Base-by-base conservation (phyloP, 2,113 vertebrate genomes). In the Cricetomys ansorgei region DNA sequence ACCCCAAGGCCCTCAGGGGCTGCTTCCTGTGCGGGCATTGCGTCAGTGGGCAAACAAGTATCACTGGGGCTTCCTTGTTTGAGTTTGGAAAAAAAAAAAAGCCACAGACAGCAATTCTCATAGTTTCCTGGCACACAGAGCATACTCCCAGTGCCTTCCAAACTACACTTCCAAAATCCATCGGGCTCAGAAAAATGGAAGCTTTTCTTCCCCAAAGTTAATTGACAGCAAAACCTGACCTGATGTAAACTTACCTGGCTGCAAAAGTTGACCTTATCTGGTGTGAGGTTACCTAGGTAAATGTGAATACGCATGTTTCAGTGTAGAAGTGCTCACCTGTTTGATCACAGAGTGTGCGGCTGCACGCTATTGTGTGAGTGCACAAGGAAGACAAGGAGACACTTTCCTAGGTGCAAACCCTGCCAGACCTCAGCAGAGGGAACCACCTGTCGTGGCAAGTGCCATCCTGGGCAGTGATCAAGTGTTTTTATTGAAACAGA, bases 111-210 rank as follows among this genome's bases (percentile, higher is more conserved):
- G 27, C 0, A 45, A 23, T 69, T 64, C 69, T 57, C 88, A 69
- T 55, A 57, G 53, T 84, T 84, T 88, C 85, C 55, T 92, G 95
- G 89, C 89, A 92, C 15, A 72, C 1, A 48, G 40, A 45, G 27
- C 13, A 62, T 62, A 73, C 45, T 80, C 53, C 23, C 25, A 27
- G 13, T 25, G 25, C 37, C 69, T 94, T 57, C n/a, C n/a, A n/a
- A 16, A 80, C 37, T 67, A 80, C 19, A 90, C 67, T 95, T 92
- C 48, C 0, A 3, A 92, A 90, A 45, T 67, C 50, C 67, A 95
- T 75, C 62, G 10, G 79, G 73, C 70, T 67, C 92, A 75, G 89
- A 69, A 69, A 88, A 94, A 94, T 80, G 92, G 95, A 95, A 97
- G 91, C n/a, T 53, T 87, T 80, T 29, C n/a, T 69, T n/a, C n/a